phyloP scores from a whole-genome alignment of 2,888 invertebrate species.

The Drosophila kanekoi region DNA sequence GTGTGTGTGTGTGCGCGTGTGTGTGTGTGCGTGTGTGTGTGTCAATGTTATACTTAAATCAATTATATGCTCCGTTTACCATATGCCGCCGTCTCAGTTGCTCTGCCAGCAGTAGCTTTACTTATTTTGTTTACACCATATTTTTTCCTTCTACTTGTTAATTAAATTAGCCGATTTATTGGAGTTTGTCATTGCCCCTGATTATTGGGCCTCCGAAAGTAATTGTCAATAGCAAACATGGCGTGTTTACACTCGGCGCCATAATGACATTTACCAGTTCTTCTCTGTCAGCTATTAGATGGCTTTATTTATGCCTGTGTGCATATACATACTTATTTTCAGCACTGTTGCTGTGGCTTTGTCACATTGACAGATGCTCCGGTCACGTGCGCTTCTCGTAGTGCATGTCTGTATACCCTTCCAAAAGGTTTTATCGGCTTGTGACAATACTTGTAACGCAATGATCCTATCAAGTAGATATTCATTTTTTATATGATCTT shows the following conservation, averaged over 20 bases:
- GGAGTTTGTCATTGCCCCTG: constrained; percentile 30
- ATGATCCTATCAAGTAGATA: too few species aligned
- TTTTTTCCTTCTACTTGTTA: constrained; percentile 24
- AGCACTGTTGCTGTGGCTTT: constrained; percentile 32
- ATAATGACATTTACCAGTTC: constrained; percentile 21
- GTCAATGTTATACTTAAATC: constrained; percentile 61
- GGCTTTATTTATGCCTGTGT: constrained; percentile 22
- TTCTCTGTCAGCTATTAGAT: constrained; percentile 32
- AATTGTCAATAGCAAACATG: constrained; percentile 19
- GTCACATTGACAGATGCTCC: constrained; percentile 46
- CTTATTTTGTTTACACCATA: constrained; percentile 6
- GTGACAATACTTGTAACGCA: too few species aligned
- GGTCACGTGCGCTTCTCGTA: constrained; percentile 22
- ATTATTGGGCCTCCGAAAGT: constrained; percentile 9
- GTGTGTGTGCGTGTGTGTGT: constrained; percentile 19
- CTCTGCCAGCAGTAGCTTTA: constrained; percentile 6
- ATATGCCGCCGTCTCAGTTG: constrained; percentile 15
- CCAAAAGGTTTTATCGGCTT: neutral
- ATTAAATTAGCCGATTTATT: constrained; percentile 57
- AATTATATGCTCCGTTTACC: constrained; percentile 69
- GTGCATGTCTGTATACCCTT: constrained; percentile 11
- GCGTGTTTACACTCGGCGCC: constrained; percentile 2
- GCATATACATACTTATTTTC: constrained; percentile 35
- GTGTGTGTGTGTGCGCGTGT: constrained; percentile 24
- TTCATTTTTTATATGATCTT: too few species aligned